Base-by-base conservation (phyloP, 2,113 vertebrate species). In the Dinomys branickii region DNA sequence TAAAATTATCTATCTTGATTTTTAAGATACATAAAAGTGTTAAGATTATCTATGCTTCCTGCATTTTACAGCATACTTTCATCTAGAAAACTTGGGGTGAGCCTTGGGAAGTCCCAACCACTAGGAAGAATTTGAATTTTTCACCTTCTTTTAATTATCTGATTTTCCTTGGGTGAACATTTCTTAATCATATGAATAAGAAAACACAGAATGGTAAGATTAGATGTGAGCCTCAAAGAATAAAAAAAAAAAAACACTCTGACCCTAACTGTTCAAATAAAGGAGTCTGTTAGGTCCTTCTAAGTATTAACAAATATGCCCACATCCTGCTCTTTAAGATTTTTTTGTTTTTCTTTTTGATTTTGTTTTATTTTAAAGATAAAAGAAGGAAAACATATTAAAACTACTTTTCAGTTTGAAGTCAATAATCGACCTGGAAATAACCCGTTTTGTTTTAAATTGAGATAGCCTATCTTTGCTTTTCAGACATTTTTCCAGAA, bases 401-500 rank as follows among this genome's bases (percentile, higher is more conserved):
- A 50, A 50, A 50, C 9, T 50, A 50, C 47, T 19, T 24, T 90
- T 20, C 20, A 85, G 14, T 88, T 69, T 77, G 47, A 81, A n/a
- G 8, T 13, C 35, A 85, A 28, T 71, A 41, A 6, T 11, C 6
- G 2, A 69, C 33, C 4, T 73, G 1, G 22, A 93, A 65, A 77
- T 50, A 54, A 38, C 94, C n/a, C 50, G 30, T 28, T 75, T 56
- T 47, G 24, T 52, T 73, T 92, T 44, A 26, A 47, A 12, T 92
- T 78, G 35, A 5, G 65, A 44, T 73, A 30, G 0, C 54, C 44
- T 94, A 11, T 8, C 11, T 30, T 94, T 59, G 41, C 35, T 4
- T 88, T 83, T 85, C 80, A 58, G 54, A 61, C 2, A 81, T 50
- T 88, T 78, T 63, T 93, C 69, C n/a, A 93, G 44, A 90, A 87